Percentiles rank a stretch among this genome's conserved stretches.
Conservation (phyloP, 2,797 vertebrate genomes). For the Sandelia bainsii region DNA sequence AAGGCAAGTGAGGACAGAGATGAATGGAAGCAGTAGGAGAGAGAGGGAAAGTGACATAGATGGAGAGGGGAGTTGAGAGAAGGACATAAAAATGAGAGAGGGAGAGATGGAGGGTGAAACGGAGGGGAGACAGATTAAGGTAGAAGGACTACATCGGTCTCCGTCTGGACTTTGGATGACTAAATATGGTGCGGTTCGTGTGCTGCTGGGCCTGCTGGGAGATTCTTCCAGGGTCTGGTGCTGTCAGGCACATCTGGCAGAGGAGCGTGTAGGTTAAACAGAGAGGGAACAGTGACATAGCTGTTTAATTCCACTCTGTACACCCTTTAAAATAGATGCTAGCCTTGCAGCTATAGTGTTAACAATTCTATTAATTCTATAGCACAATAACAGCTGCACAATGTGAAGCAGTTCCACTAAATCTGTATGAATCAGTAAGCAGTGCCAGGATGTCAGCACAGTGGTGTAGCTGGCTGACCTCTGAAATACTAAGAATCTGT, state of each 20-base stretch:
- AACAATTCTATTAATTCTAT: slow-evolving; percentile 28
- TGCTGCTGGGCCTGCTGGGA: slow-evolving; percentile 64
- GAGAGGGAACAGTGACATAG: slow-evolving; percentile 70
- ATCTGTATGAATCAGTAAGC: slow-evolving; percentile 25
- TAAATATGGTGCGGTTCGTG: slow-evolving; percentile 81
- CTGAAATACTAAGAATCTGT: slow-evolving; percentile 53
- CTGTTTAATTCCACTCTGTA: slow-evolving; percentile 66
- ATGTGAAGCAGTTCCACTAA: slow-evolving; percentile 35
- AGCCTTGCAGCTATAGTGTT: slow-evolving; percentile 26
- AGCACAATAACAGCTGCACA: slow-evolving; percentile 30
- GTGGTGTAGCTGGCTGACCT: slow-evolving; percentile 57
- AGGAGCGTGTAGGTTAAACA: slow-evolving; percentile 77
- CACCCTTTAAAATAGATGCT: slow-evolving; percentile 45
- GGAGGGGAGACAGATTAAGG: slow-evolving; percentile 65
- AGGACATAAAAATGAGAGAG: slow-evolving; percentile 64
- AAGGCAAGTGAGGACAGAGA: slow-evolving; percentile 62
- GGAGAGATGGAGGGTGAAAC: slow-evolving; percentile 54
- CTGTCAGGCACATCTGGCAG: slow-evolving; percentile 74
- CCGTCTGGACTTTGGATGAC: slow-evolving; percentile 73
- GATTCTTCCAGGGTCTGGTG: slow-evolving; percentile 72
- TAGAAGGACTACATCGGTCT: slow-evolving; percentile 59
- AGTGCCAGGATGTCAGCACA: slow-evolving; percentile 50
- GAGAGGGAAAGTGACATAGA: slow-evolving; percentile 68
- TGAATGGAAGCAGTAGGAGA: slow-evolving; percentile 58
- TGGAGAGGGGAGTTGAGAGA: slow-evolving; percentile 43